Evolutionary conservation across 2,888 invertebrate genomes (phyloP).

Genomic region (Tribolium freemani): DNA sequence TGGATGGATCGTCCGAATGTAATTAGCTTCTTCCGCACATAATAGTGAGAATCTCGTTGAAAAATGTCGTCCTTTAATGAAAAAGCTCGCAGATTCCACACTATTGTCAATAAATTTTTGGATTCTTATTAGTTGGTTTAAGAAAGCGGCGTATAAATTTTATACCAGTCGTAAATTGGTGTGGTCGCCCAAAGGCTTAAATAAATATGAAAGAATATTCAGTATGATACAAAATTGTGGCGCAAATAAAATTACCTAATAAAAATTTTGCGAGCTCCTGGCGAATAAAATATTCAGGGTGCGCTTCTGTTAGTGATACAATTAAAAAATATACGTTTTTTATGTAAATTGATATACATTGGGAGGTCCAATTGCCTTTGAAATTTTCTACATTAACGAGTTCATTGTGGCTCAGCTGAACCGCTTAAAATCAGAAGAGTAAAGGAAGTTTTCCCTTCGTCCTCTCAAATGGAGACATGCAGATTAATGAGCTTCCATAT

Average conservation of each 20-base stretch:
- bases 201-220: constrained; percentile 5
- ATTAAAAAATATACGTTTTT: constrained; percentile 61
- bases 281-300: constrained; percentile 41
- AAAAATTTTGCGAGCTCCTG: constrained; percentile 27
- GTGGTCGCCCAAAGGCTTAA: neutral
- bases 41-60: constrained; percentile 14
- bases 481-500: constrained; percentile 42
- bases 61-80: constrained; percentile 32
- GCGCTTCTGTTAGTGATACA: constrained; percentile 54
- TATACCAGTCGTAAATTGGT: neutral
- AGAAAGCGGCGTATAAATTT: neutral
- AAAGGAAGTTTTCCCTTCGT: constrained; percentile 17
- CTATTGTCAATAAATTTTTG: neutral
- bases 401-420: constrained; percentile 46
- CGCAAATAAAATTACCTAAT: constrained; percentile 27
- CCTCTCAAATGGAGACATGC: constrained; percentile 33
- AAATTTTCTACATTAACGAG: constrained; percentile 53
- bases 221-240: constrained; percentile 13
- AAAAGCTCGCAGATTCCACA: neutral
- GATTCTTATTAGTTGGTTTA: neutral
- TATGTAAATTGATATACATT: constrained; percentile 56
- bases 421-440: constrained; percentile 41
- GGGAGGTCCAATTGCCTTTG: constrained; percentile 51
- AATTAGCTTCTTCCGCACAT: constrained; percentile 41
- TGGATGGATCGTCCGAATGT: constrained; percentile 46